phyloP scores from a whole-genome alignment of 1,140 invertebrate genomes.

The Pseudomyrmex dendroicus region DNA sequence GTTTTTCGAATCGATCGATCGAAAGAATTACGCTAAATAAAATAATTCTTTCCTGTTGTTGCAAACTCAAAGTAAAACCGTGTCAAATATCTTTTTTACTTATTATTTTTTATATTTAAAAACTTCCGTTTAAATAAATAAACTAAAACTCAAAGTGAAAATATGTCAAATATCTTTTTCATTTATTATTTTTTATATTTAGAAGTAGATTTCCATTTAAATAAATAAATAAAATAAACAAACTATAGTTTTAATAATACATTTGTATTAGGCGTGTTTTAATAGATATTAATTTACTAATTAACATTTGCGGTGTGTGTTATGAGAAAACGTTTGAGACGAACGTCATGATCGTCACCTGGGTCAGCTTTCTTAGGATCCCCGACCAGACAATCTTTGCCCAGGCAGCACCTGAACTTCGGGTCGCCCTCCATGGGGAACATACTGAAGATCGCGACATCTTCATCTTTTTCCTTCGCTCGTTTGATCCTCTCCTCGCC shows the following conservation, averaged over 20 bases:
- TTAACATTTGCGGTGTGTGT: neutral
- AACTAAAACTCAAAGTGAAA: no score
- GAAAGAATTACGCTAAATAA: neutral
- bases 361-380: constrained; percentile 90
- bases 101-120: no score
- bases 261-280: no score
- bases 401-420: constrained; percentile 91
- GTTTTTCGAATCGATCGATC: neutral
- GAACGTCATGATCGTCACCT: constrained; percentile 86
- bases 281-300: neutral
- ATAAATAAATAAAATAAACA: no score
- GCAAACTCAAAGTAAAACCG: neutral
- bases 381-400: constrained; percentile 90
- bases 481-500: constrained; percentile 90
- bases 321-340: neutral
- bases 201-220: no score
- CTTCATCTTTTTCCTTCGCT: constrained; percentile 92
- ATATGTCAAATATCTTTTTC: no score
- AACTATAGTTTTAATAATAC: no score
- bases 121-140: no score
- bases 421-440: constrained; percentile 90
- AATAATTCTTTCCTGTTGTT: neutral
- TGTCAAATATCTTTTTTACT: neutral
- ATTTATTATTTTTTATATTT: no score
- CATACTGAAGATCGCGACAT: constrained; percentile 93